These are phyloP conservation scores for Carollia perspicillata DNA, from an alignment of 2,113 vertebrate genomes.

Conservation along the genomic window DNA sequence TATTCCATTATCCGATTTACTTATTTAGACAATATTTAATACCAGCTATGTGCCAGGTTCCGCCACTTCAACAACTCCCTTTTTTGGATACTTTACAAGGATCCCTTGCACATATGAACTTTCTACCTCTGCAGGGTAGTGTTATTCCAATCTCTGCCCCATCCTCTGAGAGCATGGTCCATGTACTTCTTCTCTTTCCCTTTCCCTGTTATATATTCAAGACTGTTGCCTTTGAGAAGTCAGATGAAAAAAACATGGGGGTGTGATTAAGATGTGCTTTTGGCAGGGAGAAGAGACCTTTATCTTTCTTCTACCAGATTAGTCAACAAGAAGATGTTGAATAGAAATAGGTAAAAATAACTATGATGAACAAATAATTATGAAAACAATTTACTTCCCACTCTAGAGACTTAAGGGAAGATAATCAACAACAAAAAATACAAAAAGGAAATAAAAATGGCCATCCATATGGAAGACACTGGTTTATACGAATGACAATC, in stretches of 20 bases:
- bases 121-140: neutral
- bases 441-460: neutral
- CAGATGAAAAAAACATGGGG: neutral
- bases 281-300: neutral
- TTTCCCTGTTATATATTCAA: neutral
- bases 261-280: neutral
- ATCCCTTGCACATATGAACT: neutral
- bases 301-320: neutral
- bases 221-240: neutral
- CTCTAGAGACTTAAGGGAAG: neutral
- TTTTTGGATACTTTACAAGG: neutral
- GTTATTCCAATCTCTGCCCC: neutral
- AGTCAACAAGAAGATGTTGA: neutral
- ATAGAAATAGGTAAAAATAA: neutral
- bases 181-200: neutral
- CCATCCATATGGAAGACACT: neutral
- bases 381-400: constrained; percentile 23
- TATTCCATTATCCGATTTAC: neutral
- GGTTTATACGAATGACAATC: neutral
- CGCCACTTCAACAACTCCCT: neutral
- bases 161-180: neutral
- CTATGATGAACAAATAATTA: neutral
- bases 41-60: neutral
- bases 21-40: neutral
- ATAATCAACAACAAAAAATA: neutral